A percentile compares a stretch with the other conserved stretches of the same genome.
These are phyloP conservation scores for Caenorhabditis sp. DNA, from an alignment of 2,888 invertebrate genomes.

Conservation along the genomic window DNA sequence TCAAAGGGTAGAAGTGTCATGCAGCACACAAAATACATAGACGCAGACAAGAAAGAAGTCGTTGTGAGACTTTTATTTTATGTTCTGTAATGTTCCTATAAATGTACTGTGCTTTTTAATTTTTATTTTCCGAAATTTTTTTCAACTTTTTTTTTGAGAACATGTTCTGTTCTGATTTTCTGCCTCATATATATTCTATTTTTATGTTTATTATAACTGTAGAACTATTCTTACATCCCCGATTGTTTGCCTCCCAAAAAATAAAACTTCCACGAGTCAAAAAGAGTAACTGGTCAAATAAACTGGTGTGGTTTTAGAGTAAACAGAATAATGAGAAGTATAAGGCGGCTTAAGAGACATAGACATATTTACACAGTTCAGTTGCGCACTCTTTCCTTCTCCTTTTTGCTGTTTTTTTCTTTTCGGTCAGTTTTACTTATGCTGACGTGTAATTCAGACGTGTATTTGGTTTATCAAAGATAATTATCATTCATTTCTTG, in stretches of 20 bases:
- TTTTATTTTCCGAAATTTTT: too few species aligned
- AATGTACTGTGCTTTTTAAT: too few species aligned
- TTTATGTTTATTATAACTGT: background rate
- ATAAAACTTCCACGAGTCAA: background rate
- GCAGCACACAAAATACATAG: too few species aligned
- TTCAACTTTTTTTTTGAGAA: too few species aligned
- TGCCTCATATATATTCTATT: too few species aligned
- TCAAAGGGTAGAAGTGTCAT: too few species aligned
- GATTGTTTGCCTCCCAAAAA: background rate
- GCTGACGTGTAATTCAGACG: conserved; percentile 3
- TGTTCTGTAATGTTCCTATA: too few species aligned
- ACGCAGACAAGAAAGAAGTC: too few species aligned
- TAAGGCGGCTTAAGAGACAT: background rate
- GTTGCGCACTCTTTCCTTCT: background rate
- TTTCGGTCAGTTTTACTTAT: background rate
- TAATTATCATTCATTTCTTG: background rate
- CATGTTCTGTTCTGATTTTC: too few species aligned
- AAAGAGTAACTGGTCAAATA: background rate
- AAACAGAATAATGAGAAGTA: background rate
- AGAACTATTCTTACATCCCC: background rate
- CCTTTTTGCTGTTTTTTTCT: background rate
- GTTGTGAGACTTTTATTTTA: too few species aligned
- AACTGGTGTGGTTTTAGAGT: background rate
- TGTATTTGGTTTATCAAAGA: background rate
- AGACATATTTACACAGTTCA: conserved; percentile 1